Conservation (phyloP, 2,113 vertebrate species). For the Lates calcarifer region DNA sequence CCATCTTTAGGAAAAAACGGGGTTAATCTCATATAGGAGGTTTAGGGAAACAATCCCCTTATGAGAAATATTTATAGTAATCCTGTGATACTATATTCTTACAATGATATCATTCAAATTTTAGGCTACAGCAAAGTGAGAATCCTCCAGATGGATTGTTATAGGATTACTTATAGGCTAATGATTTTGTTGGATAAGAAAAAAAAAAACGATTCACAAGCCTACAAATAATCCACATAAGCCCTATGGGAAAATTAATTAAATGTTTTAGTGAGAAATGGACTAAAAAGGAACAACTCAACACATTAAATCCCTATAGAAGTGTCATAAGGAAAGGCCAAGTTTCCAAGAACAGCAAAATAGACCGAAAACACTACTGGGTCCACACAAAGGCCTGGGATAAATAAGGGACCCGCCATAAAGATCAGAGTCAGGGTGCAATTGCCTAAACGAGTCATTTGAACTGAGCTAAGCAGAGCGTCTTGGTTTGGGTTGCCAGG, state of each 20-base stretch:
- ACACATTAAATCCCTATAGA: conserved; percentile 4
- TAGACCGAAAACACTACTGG: conserved; percentile 15
- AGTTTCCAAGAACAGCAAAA: not conserved
- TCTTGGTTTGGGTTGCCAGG: conserved; percentile 74
- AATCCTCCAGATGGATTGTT: not conserved
- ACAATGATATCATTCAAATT: conserved; percentile 22
- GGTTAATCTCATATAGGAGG: conserved; percentile 72
- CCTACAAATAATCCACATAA: conserved; percentile 34
- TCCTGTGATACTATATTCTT: conserved; percentile 36
- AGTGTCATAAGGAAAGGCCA: not conserved
- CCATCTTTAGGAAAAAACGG: conserved; percentile 68
- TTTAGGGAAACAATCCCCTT: conserved; percentile 64
- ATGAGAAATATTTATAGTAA: conserved; percentile 50
- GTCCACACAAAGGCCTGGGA: conserved; percentile 52
- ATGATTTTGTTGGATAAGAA: conserved; percentile 27
- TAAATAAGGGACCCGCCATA: conserved; percentile 50
- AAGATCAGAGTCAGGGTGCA: conserved; percentile 81
- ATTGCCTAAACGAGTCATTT: conserved; percentile 82
- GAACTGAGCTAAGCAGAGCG: conserved; percentile 76
- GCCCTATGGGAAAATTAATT: conserved; percentile 14
- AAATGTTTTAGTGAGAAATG: conserved; percentile 15
- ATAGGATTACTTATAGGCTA: conserved; percentile 15
- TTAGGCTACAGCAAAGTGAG: not conserved
- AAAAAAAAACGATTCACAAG: not conserved
- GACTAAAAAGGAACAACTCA: not conserved